Evolutionary conservation across 2,113 vertebrate species (phyloP).

Genomic region (Ailurus styani): DNA sequence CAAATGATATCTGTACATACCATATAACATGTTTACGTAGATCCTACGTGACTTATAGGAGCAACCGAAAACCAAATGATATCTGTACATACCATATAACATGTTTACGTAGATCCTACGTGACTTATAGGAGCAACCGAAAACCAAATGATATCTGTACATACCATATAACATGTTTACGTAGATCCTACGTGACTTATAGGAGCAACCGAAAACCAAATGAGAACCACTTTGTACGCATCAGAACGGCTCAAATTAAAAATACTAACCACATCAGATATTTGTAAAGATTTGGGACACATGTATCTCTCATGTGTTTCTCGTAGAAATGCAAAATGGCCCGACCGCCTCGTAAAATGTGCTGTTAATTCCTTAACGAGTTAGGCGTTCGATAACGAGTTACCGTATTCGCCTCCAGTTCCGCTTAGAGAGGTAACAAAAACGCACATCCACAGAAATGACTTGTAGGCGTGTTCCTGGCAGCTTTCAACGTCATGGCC

Average conservation of each 20-base stretch:
- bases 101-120: background rate
- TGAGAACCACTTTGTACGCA: background rate
- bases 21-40: background rate
- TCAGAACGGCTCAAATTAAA: background rate
- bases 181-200: background rate
- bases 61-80: background rate
- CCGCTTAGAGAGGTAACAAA: background rate
- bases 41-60: background rate
- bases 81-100: no score
- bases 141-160: background rate
- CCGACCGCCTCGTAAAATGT: background rate
- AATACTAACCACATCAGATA: background rate
- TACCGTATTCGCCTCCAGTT: no score
- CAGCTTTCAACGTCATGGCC: background rate
- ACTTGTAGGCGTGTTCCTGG: background rate
- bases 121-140: background rate
- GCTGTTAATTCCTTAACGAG: background rate
- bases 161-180: background rate
- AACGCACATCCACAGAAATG: background rate
- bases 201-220: background rate
- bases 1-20: background rate
- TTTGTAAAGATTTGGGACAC: background rate
- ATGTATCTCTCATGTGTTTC: background rate
- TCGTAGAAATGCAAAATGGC: background rate
- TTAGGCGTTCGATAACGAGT: no score